Evolutionary conservation across 2,888 invertebrate species (phyloP).

Genomic region (Magallana nippona): DNA sequence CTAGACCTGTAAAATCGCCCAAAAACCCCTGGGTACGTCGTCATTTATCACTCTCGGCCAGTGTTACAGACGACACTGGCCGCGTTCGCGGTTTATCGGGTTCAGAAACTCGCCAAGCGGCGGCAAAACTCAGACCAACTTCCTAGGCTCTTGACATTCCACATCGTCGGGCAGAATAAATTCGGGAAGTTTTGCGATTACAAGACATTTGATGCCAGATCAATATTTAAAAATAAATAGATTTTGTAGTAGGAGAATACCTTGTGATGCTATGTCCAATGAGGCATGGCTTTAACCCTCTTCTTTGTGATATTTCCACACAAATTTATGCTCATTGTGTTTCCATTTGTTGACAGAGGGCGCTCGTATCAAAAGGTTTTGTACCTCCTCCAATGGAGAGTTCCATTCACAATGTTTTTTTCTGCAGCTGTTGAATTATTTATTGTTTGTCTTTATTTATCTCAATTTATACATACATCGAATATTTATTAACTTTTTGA

Average conservation of each 20-base stretch:
- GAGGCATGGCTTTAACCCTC: not conserved
- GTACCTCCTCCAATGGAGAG: constrained; percentile 63
- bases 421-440: too few species aligned
- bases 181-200: not conserved
- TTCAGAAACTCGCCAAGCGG: constrained; percentile 17
- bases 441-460: too few species aligned
- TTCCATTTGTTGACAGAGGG: constrained; percentile 36
- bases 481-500: too few species aligned
- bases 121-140: constrained; percentile 19
- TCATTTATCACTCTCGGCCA: not conserved
- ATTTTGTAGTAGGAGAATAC: constrained; percentile 12
- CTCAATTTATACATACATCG: too few species aligned
- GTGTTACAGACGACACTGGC: not conserved
- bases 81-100: not conserved
- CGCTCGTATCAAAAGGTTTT: constrained; percentile 59
- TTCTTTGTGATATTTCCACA: constrained; percentile 38
- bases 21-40: not conserved
- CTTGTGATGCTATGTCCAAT: constrained; percentile 18
- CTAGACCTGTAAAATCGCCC: not conserved
- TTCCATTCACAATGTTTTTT: not conserved
- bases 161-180: not conserved
- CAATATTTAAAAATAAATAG: not conserved
- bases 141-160: constrained; percentile 26
- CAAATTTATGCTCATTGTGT: constrained; percentile 38
- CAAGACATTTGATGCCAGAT: not conserved